Evolutionary conservation across 2,888 invertebrate genomes (phyloP).

Genomic region (Dastarcus helophoroides): DNA sequence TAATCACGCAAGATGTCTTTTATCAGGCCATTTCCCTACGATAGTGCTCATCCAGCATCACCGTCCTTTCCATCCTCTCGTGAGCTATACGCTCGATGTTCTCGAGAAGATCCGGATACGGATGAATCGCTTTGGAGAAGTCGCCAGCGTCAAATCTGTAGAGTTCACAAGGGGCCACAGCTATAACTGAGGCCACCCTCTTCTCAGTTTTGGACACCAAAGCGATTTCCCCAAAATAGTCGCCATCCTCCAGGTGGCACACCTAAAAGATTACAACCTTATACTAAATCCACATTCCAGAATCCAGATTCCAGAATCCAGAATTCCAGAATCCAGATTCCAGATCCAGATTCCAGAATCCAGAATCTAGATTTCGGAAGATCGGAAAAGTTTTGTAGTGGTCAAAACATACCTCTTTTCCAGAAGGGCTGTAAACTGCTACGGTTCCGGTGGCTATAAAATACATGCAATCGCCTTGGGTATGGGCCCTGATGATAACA

Average conservation of each 20-base stretch:
- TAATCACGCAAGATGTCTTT: too few species aligned
- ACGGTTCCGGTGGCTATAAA: constrained; percentile 46
- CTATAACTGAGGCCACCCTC: constrained; percentile 32
- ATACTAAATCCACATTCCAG: too few species aligned
- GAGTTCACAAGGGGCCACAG: constrained; percentile 34
- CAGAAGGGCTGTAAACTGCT: constrained; percentile 40
- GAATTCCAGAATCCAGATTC: too few species aligned
- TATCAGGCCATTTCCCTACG: constrained; percentile 6
- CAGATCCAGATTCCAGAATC: too few species aligned
- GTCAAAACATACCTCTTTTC: constrained; percentile 29
- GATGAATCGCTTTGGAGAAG: constrained; percentile 33
- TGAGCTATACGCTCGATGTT: constrained; percentile 39
- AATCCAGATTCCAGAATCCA: too few species aligned
- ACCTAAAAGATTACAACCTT: constrained; percentile 25
- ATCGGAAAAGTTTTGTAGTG: too few species aligned
- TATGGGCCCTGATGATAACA: constrained; percentile 40
- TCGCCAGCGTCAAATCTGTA: constrained; percentile 33
- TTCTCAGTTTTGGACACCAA: constrained; percentile 31
- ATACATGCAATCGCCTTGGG: constrained; percentile 43
- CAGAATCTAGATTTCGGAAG: too few species aligned
- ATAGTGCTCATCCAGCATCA: constrained; percentile 34
- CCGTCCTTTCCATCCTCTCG: constrained; percentile 39
- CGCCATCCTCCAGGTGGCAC: constrained; percentile 46
- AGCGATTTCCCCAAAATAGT: constrained; percentile 40
- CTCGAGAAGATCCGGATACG: constrained; percentile 36